A percentile compares a stretch with the other conserved stretches of the same genome.
Evolutionary conservation across 1,140 invertebrate genomes (phyloP).

Genomic region (Aricia agestis): DNA sequence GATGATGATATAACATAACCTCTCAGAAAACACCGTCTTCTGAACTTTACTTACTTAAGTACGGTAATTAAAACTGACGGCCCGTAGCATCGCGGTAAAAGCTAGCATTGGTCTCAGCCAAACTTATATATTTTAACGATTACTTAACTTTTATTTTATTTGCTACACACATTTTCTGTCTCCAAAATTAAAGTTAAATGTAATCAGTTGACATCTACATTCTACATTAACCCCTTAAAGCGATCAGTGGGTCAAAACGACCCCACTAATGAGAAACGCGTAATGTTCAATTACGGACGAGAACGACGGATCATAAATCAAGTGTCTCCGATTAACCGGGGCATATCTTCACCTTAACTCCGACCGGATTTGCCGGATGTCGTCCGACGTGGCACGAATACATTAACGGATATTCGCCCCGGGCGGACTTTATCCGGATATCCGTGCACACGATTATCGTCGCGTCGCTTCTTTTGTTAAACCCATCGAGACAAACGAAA

Average conservation of each 20-base stretch:
- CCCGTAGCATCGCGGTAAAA: too few species aligned
- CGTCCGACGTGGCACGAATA: constrained; percentile 59
- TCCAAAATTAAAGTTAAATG: too few species aligned
- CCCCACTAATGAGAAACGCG: constrained; percentile 4
- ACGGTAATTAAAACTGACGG: too few species aligned
- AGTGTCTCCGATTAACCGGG: constrained; percentile 56
- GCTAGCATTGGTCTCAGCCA: too few species aligned
- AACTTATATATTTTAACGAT: too few species aligned
- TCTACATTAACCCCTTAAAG: constrained; percentile 5
- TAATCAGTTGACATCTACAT: neutral
- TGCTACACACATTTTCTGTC: too few species aligned
- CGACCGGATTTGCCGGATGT: constrained; percentile 55
- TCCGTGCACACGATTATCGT: constrained; percentile 40
- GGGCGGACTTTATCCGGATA: constrained; percentile 39
- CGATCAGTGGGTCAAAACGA: neutral
- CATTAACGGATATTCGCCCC: constrained; percentile 42
- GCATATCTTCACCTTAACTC: constrained; percentile 60
- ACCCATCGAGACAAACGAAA: neutral
- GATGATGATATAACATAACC: too few species aligned
- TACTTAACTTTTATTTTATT: too few species aligned
- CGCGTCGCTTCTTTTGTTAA: constrained; percentile 8
- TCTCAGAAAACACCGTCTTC: too few species aligned
- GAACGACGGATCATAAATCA: constrained; percentile 50
- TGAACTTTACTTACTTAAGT: too few species aligned
- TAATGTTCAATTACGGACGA: constrained; percentile 18